A percentile compares a stretch with the other conserved stretches of the same genome.
Conservation (phyloP, 2,113 vertebrate genomes). For the Tragelaphus strepsiceros region DNA sequence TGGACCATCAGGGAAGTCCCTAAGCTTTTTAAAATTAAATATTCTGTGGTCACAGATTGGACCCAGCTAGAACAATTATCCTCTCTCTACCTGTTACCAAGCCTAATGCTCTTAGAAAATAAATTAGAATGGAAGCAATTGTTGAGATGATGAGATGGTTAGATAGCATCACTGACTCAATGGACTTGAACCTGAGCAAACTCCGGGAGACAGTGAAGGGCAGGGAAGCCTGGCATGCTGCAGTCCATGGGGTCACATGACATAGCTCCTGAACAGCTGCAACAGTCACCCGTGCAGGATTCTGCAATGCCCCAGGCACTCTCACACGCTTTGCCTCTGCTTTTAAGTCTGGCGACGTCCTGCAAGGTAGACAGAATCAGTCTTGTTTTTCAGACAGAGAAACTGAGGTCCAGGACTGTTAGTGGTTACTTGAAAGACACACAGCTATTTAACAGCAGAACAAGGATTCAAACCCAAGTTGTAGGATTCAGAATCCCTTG, state of each 20-base stretch:
- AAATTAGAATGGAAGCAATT: not conserved
- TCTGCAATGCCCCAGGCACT: not conserved
- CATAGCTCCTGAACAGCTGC: not conserved
- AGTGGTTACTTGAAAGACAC: not conserved
- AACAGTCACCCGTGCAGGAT: fast-evolving
- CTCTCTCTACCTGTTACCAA: not conserved
- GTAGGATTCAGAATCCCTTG: not conserved
- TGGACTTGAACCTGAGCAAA: not conserved
- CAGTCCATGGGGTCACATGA: not conserved
- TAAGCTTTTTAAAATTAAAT: not conserved
- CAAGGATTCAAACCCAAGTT: not conserved
- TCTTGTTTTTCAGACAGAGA: not conserved
- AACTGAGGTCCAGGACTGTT: not conserved
- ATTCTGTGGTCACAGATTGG: not conserved
- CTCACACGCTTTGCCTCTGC: too few relatives aligned
- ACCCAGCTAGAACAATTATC: not conserved
- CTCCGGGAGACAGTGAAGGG: not conserved
- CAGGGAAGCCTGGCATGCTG: not conserved
- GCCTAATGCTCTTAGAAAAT: not conserved
- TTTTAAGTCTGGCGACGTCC: not conserved
- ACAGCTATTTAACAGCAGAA: not conserved
- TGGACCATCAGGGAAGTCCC: not conserved
- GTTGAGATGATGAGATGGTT: not conserved
- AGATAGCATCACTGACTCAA: not conserved
- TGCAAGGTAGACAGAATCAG: not conserved